Evolutionary conservation across 1,140 invertebrate genomes (phyloP).

Genomic region (Drosophila tristis): DNA sequence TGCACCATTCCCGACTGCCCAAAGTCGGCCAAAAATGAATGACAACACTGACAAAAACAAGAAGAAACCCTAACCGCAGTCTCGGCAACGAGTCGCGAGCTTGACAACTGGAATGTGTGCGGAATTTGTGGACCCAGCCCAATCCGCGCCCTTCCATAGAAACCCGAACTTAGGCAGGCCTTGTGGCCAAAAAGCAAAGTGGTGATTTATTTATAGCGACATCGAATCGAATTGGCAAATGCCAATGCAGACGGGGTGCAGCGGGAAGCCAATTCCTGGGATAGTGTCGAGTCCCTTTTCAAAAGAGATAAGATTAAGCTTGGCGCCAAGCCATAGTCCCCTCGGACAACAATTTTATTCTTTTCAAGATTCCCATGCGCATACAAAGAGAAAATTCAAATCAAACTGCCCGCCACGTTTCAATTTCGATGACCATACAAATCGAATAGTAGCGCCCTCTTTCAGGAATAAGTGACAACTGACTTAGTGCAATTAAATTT

Average conservation of each 20-base stretch:
- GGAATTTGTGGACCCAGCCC: slow-evolving; percentile 21
- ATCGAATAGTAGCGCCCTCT: no score
- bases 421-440: no score
- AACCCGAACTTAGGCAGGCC: slow-evolving; percentile 34
- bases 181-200: slow-evolving; percentile 35
- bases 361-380: no score
- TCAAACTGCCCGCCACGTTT: no score
- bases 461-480: no score
- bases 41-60: neutral
- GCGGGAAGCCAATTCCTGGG: neutral
- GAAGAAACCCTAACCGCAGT: slow-evolving; percentile 17
- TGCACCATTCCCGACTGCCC: no score
- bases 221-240: slow-evolving; percentile 53
- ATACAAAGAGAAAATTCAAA: no score
- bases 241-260: slow-evolving; percentile 2
- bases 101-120: slow-evolving; percentile 31
- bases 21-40: neutral
- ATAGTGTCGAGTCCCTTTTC: slow-evolving; percentile 2
- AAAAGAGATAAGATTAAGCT: neutral
- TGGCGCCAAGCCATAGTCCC: neutral
- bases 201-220: slow-evolving; percentile 68
- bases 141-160: slow-evolving; percentile 61
- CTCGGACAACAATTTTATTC: no score
- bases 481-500: no score
- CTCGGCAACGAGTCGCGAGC: slow-evolving; percentile 14